Conservation (phyloP, 2,888 invertebrate genomes). For the Philereme vetulata region DNA sequence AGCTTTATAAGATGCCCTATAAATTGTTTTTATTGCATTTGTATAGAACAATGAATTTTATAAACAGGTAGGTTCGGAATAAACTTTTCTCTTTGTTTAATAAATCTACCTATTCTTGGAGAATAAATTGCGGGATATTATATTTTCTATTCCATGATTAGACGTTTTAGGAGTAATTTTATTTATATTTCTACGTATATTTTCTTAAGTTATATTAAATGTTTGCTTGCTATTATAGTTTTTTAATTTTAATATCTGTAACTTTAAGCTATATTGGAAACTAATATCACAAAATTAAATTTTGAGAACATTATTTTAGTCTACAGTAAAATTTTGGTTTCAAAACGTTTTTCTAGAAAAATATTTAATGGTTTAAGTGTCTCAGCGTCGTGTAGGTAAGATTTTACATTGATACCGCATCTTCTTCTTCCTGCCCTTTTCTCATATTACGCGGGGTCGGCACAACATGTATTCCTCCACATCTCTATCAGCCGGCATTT, state of each 20-base stretch:
- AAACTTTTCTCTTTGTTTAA: slow-evolving; percentile 6
- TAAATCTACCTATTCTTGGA: neutral
- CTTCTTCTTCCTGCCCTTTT: no score
- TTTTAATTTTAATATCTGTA: neutral
- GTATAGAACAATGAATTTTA: slow-evolving; percentile 17
- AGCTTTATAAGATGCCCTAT: slow-evolving; percentile 32
- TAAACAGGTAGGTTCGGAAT: slow-evolving; percentile 4
- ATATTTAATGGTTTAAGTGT: no score
- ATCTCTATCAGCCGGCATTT: no score
- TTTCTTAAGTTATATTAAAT: neutral
- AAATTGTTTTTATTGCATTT: slow-evolving; percentile 29
- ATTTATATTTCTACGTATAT: neutral
- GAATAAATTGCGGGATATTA: slow-evolving; percentile 11
- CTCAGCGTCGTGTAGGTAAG: no score
- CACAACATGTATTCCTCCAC: no score
- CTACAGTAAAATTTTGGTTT: no score
- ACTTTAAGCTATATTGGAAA: neutral
- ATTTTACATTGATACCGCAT: no score
- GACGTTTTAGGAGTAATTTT: neutral
- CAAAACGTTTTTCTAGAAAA: no score
- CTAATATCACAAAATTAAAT: neutral
- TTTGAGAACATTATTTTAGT: neutral
- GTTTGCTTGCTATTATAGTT: neutral
- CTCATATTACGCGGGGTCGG: no score
- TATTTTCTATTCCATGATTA: slow-evolving; percentile 9